phyloP scores from a whole-genome alignment of 1,140 invertebrate genomes.

The Globodera rostochiensis region DNA sequence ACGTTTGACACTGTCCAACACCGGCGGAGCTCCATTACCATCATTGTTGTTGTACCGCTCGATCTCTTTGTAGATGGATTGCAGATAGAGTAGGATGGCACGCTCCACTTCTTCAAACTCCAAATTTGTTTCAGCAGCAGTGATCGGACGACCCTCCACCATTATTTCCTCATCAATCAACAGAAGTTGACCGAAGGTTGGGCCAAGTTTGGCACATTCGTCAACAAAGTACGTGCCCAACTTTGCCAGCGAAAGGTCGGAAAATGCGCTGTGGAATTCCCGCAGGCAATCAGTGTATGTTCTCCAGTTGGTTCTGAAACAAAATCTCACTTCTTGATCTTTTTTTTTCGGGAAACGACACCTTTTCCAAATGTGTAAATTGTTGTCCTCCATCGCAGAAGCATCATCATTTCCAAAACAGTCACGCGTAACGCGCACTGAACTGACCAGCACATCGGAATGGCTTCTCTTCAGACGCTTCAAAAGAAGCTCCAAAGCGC shows the following conservation, averaged over 20 bases:
- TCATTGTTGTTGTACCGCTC: not conserved
- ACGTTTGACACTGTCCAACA: not conserved
- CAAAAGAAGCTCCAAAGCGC: not conserved
- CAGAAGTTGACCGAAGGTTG: not conserved
- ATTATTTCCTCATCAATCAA: not conserved
- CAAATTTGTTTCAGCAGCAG: not conserved
- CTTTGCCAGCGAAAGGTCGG: not conserved
- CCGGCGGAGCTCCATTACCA: not conserved
- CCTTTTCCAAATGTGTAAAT: slow-evolving; percentile 3
- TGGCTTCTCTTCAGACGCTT: not conserved
- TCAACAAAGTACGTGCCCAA: not conserved
- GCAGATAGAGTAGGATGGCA: not conserved
- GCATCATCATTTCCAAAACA: too few species aligned
- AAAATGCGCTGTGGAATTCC: not conserved
- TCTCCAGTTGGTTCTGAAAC: not conserved
- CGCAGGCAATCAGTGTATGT: not conserved
- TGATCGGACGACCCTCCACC: not conserved
- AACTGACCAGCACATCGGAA: not conserved
- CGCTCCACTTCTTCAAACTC: not conserved
- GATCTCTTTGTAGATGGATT: slow-evolving; percentile 8
- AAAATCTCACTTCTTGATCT: too few species aligned
- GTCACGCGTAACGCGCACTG: not conserved
- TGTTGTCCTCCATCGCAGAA: not conserved
- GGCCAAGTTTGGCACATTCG: not conserved
- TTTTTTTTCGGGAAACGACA: too few species aligned